Percentiles rank a stretch among this genome's conserved stretches.
Conservation (phyloP, 2,113 vertebrate species). For the Chaetura pelagica region DNA sequence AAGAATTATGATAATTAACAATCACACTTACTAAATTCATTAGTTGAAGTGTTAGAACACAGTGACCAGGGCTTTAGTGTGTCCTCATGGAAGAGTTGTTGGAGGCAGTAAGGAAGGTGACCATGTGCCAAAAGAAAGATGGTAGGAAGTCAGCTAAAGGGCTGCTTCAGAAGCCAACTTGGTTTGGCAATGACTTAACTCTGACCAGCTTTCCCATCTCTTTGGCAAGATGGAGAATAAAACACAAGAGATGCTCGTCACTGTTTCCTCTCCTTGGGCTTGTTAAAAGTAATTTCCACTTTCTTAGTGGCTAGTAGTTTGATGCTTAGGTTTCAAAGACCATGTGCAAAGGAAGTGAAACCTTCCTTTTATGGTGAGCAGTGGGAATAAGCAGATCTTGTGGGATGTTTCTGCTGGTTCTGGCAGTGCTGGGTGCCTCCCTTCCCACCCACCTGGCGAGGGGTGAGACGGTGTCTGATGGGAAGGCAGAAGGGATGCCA, state of each 20-base stretch:
- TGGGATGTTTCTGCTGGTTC: rapidly evolving
- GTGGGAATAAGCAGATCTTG: not conserved
- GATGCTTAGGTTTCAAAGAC: not conserved
- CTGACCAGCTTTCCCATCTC: not conserved
- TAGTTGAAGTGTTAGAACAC: not conserved
- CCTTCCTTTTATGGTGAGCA: rapidly evolving
- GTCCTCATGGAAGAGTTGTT: not conserved
- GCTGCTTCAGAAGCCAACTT: not conserved
- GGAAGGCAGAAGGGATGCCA: not conserved
- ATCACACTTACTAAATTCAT: not conserved
- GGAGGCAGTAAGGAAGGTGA: not conserved
- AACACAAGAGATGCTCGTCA: not conserved
- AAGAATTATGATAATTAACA: not conserved
- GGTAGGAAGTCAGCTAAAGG: not conserved
- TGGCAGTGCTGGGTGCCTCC: not conserved
- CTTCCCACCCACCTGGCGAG: rapidly evolving
- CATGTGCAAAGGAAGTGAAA: not conserved
- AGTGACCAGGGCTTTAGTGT: not conserved
- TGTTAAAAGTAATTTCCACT: not conserved
- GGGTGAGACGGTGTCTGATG: not conserved
- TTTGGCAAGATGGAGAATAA: not conserved
- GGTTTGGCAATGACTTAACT: rapidly evolving
- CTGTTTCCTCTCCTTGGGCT: not conserved
- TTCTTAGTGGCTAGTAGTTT: not conserved
- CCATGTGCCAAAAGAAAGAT: not conserved